Conservation (phyloP, 2,113 vertebrate genomes). For the Vidua chalybeata region DNA sequence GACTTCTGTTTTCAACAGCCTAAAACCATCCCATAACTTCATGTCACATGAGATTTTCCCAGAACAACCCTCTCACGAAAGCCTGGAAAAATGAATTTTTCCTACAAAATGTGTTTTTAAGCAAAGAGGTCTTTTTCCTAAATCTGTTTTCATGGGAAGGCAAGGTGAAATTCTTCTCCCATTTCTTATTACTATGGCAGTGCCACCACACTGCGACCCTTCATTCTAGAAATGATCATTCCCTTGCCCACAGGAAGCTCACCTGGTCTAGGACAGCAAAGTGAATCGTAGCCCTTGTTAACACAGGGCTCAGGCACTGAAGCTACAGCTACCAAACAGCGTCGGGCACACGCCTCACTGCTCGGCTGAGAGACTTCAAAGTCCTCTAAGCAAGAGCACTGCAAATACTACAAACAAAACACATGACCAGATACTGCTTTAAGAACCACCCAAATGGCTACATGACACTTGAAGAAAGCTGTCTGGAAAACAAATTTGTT, state of each 20-base stretch:
- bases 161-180: neutral
- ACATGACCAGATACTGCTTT: neutral
- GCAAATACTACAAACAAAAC: neutral
- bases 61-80: neutral
- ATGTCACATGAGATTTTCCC: neutral
- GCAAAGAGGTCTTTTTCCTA: neutral
- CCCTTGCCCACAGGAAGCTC: neutral
- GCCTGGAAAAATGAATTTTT: neutral
- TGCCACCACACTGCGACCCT: neutral
- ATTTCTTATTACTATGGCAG: accelerated
- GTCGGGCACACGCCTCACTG: neutral
- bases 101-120: neutral
- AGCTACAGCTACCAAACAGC: neutral
- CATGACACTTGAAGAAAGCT: neutral
- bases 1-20: neutral
- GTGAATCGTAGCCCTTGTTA: neutral
- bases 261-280: neutral
- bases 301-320: neutral
- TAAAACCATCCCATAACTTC: neutral
- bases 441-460: neutral
- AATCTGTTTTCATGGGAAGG: neutral
- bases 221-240: neutral
- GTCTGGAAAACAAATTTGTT: slow-evolving; percentile 7
- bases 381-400: neutral
- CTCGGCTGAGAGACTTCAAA: neutral